Percentiles rank a stretch among this genome's conserved stretches.
These are phyloP conservation scores for Drosophila barbarae DNA, from an alignment of 2,888 invertebrate genomes.

Conservation along the genomic window DNA sequence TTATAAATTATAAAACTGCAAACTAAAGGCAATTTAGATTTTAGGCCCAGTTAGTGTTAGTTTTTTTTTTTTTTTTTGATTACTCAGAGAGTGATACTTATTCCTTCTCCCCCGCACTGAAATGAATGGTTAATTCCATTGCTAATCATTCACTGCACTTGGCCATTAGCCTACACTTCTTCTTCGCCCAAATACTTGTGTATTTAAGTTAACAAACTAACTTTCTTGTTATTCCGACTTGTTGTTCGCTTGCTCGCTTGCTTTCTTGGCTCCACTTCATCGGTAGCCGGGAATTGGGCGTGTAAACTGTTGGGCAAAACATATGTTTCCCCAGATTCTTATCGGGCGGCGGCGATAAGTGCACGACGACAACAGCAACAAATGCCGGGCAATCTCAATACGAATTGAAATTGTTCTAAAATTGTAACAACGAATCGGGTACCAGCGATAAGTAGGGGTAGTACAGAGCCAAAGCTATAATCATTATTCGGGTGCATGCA, in stretches of 20 bases:
- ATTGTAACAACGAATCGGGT: conserved; percentile 48
- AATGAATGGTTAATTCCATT: neutral
- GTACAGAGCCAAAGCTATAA: conserved; percentile 9
- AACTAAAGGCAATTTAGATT: no score
- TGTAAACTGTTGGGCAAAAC: conserved; percentile 47
- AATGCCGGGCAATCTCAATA: conserved; percentile 16
- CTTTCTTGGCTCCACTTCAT: conserved; percentile 7
- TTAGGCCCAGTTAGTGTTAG: neutral
- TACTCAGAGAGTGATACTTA: conserved; percentile 1
- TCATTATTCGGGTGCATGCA: neutral
- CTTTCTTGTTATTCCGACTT: conserved; percentile 4
- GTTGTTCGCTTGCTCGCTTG: neutral
- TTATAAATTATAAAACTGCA: neutral
- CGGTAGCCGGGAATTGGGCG: conserved; percentile 40
- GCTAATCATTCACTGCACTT: conserved; percentile 2
- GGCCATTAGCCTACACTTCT: conserved; percentile 5
- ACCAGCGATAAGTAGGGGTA: conserved; percentile 60
- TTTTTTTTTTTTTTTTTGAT: neutral
- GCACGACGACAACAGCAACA: conserved; percentile 17
- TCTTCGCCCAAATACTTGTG: neutral
- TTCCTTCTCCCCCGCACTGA: neutral
- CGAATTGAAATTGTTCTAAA: conserved; percentile 57
- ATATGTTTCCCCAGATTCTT: conserved; percentile 64
- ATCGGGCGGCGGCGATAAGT: conserved; percentile 61
- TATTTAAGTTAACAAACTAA: neutral